Evolutionary conservation across 2,113 vertebrate genomes (phyloP).

Genomic region (Xenus cinereus): DNA sequence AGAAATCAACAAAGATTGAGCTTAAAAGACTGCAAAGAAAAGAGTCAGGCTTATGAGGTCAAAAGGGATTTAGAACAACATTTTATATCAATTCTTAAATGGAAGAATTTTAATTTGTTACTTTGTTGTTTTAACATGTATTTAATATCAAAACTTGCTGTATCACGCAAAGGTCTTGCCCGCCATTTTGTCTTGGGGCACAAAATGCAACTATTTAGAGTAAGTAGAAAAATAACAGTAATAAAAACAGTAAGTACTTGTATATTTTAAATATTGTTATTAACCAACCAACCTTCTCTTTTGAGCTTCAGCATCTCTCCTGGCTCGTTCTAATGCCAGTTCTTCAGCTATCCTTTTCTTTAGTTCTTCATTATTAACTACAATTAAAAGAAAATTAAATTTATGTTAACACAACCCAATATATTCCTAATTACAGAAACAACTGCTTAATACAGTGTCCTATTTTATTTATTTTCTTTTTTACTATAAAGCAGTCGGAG

Average conservation of each 20-base stretch:
- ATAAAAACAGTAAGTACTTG: not conserved
- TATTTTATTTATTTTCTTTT: not conserved
- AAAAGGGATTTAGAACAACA: not conserved
- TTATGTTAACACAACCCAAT: not conserved
- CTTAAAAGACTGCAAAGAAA: not conserved
- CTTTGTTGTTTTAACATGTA: not conserved
- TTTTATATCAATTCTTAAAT: not conserved
- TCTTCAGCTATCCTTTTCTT: constrained; percentile 82
- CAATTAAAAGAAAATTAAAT: constrained; percentile 11
- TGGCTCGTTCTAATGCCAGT: constrained; percentile 76
- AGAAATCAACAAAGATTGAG: not conserved
- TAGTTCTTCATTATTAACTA: constrained; percentile 81
- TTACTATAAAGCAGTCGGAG: not conserved
- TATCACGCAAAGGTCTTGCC: not conserved
- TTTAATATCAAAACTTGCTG: not conserved
- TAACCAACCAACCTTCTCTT: constrained; percentile 73
- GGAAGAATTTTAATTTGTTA: not conserved
- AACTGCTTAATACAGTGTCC: not conserved
- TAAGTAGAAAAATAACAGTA: not conserved
- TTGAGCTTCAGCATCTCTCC: constrained; percentile 75
- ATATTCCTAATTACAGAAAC: not conserved
- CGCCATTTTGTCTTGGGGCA: not conserved
- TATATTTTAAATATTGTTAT: not conserved
- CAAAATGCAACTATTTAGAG: not conserved
- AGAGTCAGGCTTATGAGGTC: not conserved